phyloP scores from a whole-genome alignment of 2,888 invertebrate species.

The Isotomurus palustris region DNA sequence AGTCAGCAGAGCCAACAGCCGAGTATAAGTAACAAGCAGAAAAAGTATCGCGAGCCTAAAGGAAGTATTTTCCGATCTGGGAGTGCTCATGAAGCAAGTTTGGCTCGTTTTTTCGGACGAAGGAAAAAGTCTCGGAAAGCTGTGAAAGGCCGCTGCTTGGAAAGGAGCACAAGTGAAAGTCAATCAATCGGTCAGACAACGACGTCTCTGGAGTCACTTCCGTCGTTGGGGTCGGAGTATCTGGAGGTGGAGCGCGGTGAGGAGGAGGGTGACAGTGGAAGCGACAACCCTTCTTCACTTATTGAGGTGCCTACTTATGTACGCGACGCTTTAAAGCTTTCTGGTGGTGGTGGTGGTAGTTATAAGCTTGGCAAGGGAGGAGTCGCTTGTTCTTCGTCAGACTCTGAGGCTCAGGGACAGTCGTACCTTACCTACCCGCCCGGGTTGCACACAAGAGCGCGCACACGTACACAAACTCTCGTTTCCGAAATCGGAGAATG shows the following conservation, averaged over 20 bases:
- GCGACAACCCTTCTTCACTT: conserved; percentile 6
- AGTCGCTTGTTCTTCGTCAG: not conserved
- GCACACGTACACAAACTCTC: conserved; percentile 5
- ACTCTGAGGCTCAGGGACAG: conserved; percentile 18
- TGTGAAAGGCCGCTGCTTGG: not conserved
- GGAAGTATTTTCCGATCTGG: conserved; percentile 10
- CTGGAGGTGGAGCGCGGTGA: conserved; percentile 26
- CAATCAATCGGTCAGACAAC: conserved; percentile 40
- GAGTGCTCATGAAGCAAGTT: no score
- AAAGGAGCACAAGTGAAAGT: conserved; percentile 43
- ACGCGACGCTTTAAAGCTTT: no score
- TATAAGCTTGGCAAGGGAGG: no score
- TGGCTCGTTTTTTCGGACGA: no score
- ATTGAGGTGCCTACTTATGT: conserved; percentile 1
- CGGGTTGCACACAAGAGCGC: conserved; percentile 1
- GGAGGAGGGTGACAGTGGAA: conserved; percentile 16
- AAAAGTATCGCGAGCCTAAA: conserved; percentile 31
- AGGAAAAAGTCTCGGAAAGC: conserved; percentile 6
- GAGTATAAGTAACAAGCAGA: conserved; percentile 11
- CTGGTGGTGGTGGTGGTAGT: conserved; percentile 1
- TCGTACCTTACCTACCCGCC: conserved; percentile 31
- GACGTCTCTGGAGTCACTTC: conserved; percentile 42
- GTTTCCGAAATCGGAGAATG: conserved; percentile 30
- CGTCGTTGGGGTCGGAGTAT: conserved; percentile 41
- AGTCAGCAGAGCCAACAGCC: not conserved